A percentile compares a stretch with the other conserved stretches of the same genome.
phyloP scores from a whole-genome alignment of 2,113 vertebrate species.

The Brevimyrus niger region DNA sequence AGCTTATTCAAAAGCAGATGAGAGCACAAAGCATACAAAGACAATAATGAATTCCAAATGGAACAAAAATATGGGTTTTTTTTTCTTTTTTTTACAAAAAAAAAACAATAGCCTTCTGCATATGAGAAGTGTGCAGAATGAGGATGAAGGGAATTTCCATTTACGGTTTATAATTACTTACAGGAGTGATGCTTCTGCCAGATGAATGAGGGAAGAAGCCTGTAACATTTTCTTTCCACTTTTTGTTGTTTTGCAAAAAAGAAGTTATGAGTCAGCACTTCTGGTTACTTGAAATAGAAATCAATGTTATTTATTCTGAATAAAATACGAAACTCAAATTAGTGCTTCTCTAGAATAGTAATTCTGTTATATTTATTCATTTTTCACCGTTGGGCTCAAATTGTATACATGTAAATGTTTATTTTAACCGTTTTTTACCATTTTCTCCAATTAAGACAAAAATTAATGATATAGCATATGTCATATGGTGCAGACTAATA shows the following conservation, averaged over 20 bases:
- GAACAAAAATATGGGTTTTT: not conserved
- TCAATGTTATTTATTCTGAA: not conserved
- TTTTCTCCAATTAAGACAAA: slow-evolving; percentile 47
- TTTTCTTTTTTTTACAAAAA: not conserved
- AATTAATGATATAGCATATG: slow-evolving; percentile 70
- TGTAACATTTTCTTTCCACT: not conserved
- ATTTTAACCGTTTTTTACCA: slow-evolving; percentile 56
- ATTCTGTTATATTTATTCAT: not conserved
- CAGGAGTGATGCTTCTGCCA: not conserved
- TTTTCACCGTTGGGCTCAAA: not conserved
- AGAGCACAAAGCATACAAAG: not conserved
- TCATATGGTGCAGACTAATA: slow-evolving; percentile 66
- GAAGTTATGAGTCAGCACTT: not conserved
- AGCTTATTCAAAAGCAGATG: not conserved
- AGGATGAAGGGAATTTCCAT: not conserved
- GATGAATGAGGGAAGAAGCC: not conserved
- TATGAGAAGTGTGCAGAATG: not conserved
- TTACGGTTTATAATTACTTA: not conserved
- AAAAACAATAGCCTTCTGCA: not conserved
- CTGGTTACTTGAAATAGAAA: not conserved
- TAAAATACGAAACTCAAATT: not conserved
- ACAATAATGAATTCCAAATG: not conserved
- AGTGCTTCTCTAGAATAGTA: not conserved
- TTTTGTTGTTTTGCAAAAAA: not conserved
- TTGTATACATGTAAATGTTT: not conserved